phyloP scores from a whole-genome alignment of 1,140 invertebrate genomes.

The Pararge aegeria region DNA sequence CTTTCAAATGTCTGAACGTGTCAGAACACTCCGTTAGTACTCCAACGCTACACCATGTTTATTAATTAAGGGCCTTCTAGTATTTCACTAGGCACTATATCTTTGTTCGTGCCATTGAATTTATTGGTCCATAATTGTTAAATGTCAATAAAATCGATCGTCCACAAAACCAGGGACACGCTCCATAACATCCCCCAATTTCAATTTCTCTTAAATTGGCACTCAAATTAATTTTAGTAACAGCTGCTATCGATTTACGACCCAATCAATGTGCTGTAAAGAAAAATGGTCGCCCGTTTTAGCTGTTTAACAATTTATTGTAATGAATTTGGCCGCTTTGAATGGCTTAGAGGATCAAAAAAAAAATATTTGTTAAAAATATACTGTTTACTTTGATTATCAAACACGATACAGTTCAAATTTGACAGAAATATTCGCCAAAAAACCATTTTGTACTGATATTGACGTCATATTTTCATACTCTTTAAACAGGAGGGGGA shows the following conservation, averaged over 20 bases:
- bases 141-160: slow-evolving; percentile 34
- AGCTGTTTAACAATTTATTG: slow-evolving; percentile 19
- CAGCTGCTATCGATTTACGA: slow-evolving; percentile 69
- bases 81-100: background rate
- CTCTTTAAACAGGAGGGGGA: no score
- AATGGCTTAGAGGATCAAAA: background rate
- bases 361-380: no score
- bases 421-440: no score
- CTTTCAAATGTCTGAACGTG: no score
- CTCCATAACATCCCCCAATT: slow-evolving; percentile 45
- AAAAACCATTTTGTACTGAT: no score
- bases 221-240: slow-evolving; percentile 62
- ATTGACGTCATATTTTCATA: no score
- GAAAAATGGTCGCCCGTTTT: slow-evolving; percentile 34
- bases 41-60: no score
- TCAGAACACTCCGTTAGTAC: no score
- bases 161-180: slow-evolving; percentile 24
- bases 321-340: background rate
- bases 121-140: slow-evolving; percentile 16
- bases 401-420: no score
- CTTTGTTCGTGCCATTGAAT: background rate
- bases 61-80: background rate
- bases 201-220: slow-evolving; percentile 63
- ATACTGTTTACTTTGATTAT: no score
- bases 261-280: slow-evolving; percentile 56